Evolutionary conservation across 2,797 vertebrate species (phyloP).

Genomic region (Hydrolagus colliei): DNA sequence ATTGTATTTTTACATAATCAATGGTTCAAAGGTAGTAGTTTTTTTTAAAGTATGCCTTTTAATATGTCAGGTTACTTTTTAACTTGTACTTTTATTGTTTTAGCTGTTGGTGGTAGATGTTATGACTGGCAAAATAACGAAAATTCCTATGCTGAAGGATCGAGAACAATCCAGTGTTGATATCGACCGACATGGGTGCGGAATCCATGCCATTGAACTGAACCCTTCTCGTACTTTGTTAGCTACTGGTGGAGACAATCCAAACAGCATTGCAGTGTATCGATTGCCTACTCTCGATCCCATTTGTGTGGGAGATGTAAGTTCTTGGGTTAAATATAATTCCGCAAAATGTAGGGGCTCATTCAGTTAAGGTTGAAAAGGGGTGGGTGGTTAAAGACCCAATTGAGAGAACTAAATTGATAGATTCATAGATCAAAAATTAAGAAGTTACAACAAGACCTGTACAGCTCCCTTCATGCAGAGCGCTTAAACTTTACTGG

Average conservation of each 20-base stretch:
- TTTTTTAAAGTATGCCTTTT: background rate
- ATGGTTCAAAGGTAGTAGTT: background rate
- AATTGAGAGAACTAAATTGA: background rate
- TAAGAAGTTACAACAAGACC: background rate
- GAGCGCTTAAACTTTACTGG: no score
- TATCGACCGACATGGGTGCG: slow-evolving; percentile 87
- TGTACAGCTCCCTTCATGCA: no score
- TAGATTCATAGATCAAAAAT: background rate
- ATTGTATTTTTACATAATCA: background rate
- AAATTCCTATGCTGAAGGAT: slow-evolving; percentile 94
- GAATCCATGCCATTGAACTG: slow-evolving; percentile 93
- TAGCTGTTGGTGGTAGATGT: slow-evolving; percentile 94
- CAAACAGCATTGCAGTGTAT: slow-evolving; percentile 94
- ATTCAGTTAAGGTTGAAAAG: slow-evolving; percentile 27
- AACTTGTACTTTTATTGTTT: slow-evolving; percentile 22
- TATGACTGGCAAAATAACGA: slow-evolving; percentile 84
- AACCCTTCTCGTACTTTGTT: slow-evolving; percentile 85
- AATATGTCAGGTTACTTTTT: background rate
- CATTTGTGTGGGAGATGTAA: slow-evolving; percentile 95
- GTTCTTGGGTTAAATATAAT: slow-evolving; percentile 43
- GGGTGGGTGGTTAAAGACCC: background rate
- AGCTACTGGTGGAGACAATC: slow-evolving; percentile 95
- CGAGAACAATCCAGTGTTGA: slow-evolving; percentile 58
- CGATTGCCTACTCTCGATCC: slow-evolving; percentile 90
- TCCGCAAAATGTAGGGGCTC: slow-evolving; percentile 20